Conservation (phyloP, 2,113 vertebrate species). For the Rhinopithecus roxellana region DNA sequence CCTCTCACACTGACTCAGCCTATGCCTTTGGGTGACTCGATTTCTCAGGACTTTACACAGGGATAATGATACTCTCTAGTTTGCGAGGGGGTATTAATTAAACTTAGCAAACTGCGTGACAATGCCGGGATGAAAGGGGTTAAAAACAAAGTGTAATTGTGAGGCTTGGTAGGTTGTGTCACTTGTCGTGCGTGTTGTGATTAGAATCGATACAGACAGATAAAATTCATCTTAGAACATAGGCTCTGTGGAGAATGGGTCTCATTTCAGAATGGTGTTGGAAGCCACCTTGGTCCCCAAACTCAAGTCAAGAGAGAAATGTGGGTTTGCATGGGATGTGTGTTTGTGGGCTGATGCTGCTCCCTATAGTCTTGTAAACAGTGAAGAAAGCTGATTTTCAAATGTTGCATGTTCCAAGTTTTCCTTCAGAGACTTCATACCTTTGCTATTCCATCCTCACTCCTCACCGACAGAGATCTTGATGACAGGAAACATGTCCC, state of each 20-base stretch:
- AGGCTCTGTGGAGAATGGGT: background rate
- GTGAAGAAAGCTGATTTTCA: background rate
- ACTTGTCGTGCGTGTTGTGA: background rate
- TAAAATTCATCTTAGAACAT: background rate
- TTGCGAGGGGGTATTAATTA: conserved; percentile 64
- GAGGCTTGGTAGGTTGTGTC: background rate
- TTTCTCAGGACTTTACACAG: conserved; percentile 37
- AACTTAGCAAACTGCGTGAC: conserved; percentile 52
- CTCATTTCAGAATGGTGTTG: background rate
- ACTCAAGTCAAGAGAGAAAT: background rate
- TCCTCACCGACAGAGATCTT: background rate
- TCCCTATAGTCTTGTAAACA: background rate
- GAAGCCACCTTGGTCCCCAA: background rate
- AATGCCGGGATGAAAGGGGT: conserved; percentile 68
- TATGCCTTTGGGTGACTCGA: conserved; percentile 53
- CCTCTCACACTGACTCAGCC: conserved; percentile 48
- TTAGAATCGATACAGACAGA: background rate
- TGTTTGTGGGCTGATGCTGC: background rate
- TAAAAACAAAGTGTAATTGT: conserved; percentile 30
- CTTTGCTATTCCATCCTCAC: background rate
- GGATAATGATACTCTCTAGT: conserved; percentile 35
- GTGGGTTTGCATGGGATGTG: background rate
- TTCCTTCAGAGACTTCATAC: background rate
- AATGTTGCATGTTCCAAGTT: background rate
- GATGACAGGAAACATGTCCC: background rate